Conservation (phyloP, 2,113 vertebrate genomes). For the Serinus canaria region DNA sequence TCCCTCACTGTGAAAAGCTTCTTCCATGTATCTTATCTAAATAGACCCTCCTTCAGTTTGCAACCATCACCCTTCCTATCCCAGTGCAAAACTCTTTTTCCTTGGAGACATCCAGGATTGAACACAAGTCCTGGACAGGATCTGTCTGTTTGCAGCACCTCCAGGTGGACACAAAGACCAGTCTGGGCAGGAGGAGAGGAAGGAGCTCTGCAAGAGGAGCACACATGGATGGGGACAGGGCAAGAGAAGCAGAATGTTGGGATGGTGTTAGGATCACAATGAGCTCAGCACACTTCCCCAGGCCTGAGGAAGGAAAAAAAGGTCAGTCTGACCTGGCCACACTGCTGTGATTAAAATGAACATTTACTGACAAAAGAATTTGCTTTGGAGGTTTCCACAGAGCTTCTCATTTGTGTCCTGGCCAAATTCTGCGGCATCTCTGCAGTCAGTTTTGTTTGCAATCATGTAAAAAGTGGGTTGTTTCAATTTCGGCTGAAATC, state of each 20-base stretch:
- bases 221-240: rapidly evolving
- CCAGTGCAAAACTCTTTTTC: rapidly evolving
- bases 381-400: background rate
- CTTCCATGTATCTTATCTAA: background rate
- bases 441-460: background rate
- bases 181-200: rapidly evolving
- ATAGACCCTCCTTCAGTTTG: too few relatives aligned
- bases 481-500: background rate
- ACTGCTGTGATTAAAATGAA: background rate
- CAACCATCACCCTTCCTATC: background rate
- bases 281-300: rapidly evolving
- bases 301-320: background rate
- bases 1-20: rapidly evolving
- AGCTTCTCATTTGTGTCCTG: background rate
- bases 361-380: background rate
- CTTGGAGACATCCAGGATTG: background rate
- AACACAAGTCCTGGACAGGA: background rate
- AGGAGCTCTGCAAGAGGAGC: rapidly evolving
- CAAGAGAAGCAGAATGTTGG: background rate
- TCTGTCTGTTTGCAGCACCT: background rate
- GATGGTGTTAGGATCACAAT: rapidly evolving
- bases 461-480: background rate
- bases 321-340: background rate
- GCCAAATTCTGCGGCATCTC: background rate
- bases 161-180: background rate